A percentile compares a stretch with the other conserved stretches of the same genome.
Conservation (phyloP, 2,113 vertebrate genomes). For the Stigmatopora nigra region DNA sequence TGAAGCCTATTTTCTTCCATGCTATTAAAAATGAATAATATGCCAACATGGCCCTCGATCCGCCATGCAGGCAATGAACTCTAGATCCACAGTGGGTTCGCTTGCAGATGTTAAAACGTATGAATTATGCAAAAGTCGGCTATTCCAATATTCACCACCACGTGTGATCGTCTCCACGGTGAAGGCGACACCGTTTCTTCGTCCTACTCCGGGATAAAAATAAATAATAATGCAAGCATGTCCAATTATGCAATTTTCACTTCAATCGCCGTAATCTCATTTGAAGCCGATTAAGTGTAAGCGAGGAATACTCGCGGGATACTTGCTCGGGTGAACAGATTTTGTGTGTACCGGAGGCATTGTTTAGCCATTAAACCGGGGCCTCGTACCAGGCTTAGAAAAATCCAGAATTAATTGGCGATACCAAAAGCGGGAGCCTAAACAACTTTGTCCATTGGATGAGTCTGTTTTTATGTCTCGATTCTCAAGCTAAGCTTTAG, state of each 20-base stretch:
- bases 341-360: conserved; percentile 53
- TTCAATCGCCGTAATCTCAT: conserved; percentile 37
- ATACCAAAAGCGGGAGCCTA: conserved; percentile 48
- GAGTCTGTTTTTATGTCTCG: conserved; percentile 43
- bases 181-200: conserved; percentile 15
- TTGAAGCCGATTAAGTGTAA: conserved; percentile 40
- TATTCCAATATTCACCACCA: conserved; percentile 62
- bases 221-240: background rate
- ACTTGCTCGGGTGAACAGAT: conserved; percentile 36
- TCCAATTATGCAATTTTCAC: conserved; percentile 30
- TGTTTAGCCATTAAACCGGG: conserved; percentile 65
- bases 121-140: conserved; percentile 66
- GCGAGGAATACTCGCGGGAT: conserved; percentile 46
- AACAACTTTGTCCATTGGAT: conserved; percentile 38
- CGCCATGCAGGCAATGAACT: conserved; percentile 47
- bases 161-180: conserved; percentile 45
- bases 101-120: conserved; percentile 61
- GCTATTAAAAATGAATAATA: conserved; percentile 59
- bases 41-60: conserved; percentile 38
- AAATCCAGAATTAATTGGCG: conserved; percentile 65
- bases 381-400: conserved; percentile 50
- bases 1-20: conserved; percentile 27
- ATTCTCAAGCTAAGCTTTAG: conserved; percentile 53
- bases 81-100: conserved; percentile 39
- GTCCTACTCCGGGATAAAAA: background rate